Base-by-base conservation (phyloP, 2,113 vertebrate species). In the Dissostichus mawsoni region DNA sequence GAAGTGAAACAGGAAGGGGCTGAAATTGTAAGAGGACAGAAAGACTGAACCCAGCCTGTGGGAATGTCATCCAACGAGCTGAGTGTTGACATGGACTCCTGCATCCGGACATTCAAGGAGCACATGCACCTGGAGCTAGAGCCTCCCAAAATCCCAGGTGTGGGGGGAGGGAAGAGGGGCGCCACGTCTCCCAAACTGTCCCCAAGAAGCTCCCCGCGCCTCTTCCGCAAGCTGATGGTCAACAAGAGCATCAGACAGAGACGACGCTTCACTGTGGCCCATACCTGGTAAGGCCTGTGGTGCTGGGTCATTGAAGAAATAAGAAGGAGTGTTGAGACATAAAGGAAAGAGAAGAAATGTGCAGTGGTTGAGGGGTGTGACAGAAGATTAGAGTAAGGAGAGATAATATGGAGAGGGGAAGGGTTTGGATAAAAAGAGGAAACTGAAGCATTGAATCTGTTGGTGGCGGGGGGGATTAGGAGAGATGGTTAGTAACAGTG, bases 91-190 rank as follows among this genome's bases (percentile, higher is more conserved):
- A 83, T 95, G 47, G 98, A 99, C 91, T 86, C 97, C 61, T 98
- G 96, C 95, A 99, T 99, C 75, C 95, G 95, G 89, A 99, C 97
- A 65, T 99, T 99, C 93, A 98, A 98, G 92, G 98, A 99, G 83
- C 98, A 99, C 87, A 98, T 99, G 98, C 98, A 97, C 90, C 93
- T 99, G 80, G 98, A 99, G 91, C 97, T 99, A 51, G 98, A 99
- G 95, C 97, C 97, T 58, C 97, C 97, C 45, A 96, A 95, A 84
- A 92, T 96, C 82, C 86, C 96, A 0, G 96, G 97, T 44, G 96
- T 94, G 86, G 88, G 93, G 52, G 90, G 95, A 2, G 96, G 96
- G 61, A 97, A 95, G 82, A 81, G 92, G 92, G 96, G 96, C 67
- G 96, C 96, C 74, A 97, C 97, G 2, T 99, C 98, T 70, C 98